Percentiles rank a stretch among this genome's conserved stretches.
These are phyloP conservation scores for Tetramorium parvispinum DNA, from an alignment of 1,140 invertebrate genomes.

Conservation along the genomic window DNA sequence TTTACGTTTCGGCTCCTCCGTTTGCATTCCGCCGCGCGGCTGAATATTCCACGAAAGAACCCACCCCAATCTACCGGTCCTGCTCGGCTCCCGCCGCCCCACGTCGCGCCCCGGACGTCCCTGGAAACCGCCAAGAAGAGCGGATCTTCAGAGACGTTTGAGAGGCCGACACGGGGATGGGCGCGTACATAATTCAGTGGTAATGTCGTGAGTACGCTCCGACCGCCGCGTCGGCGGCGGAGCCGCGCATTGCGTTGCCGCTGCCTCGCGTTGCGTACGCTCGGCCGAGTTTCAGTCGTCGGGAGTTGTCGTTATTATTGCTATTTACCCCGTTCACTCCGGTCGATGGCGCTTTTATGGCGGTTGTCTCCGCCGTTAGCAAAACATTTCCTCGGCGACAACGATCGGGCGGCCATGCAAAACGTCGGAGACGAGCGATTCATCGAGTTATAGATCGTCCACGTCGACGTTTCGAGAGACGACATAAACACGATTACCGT, in stretches of 20 bases:
- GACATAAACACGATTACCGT: background rate
- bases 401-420: background rate
- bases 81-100: background rate
- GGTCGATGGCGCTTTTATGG: background rate
- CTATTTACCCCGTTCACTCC: conserved; percentile 57
- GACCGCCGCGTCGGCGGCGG: background rate
- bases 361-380: conserved; percentile 5
- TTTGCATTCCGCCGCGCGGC: conserved; percentile 69
- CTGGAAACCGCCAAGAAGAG: conserved; percentile 43
- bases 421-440: background rate
- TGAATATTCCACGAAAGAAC: conserved; percentile 74
- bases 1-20: conserved; percentile 74
- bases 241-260: background rate
- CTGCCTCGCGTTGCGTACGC: conserved; percentile 2
- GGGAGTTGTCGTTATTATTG: conserved; percentile 67
- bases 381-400: conserved; percentile 11
- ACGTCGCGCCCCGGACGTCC: background rate
- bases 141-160: conserved; percentile 68
- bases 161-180: conserved; percentile 50
- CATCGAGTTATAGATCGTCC: background rate
- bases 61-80: background rate
- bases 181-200: conserved; percentile 75
- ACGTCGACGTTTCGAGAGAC: background rate
- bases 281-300: conserved; percentile 51
- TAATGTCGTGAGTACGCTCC: conserved; percentile 64